Evolutionary conservation across 2,888 invertebrate genomes (phyloP).

Genomic region (Acanthopleura granulata): DNA sequence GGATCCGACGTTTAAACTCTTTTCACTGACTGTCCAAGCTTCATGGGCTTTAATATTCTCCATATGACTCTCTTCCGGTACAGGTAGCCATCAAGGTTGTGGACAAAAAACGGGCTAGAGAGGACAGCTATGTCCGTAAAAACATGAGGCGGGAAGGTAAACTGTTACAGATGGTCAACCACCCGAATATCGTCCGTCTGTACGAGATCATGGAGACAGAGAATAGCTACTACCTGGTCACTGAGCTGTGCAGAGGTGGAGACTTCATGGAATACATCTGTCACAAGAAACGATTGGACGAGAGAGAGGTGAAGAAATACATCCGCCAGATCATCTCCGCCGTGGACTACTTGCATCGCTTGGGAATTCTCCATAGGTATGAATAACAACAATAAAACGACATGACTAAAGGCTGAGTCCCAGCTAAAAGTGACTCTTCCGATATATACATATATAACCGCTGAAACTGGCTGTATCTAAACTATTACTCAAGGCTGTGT

Average conservation of each 20-base stretch:
- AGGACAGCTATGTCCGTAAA: slow-evolving; percentile 65
- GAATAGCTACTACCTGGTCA: slow-evolving; percentile 67
- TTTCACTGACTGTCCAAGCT: too few species aligned
- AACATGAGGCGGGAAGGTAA: slow-evolving; percentile 66
- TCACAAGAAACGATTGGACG: slow-evolving; percentile 56
- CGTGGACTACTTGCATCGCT: slow-evolving; percentile 65
- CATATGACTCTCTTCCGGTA: background rate
- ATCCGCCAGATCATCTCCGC: slow-evolving; percentile 66
- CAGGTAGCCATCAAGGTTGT: slow-evolving; percentile 68
- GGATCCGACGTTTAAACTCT: too few species aligned
- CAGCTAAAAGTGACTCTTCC: too few species aligned
- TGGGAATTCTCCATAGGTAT: slow-evolving; percentile 67
- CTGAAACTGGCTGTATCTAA: too few species aligned
- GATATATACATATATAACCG: too few species aligned
- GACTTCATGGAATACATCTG: slow-evolving; percentile 68
- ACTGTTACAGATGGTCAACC: slow-evolving; percentile 64
- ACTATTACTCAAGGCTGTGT: too few species aligned
- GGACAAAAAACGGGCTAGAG: slow-evolving; percentile 64
- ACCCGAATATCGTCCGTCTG: slow-evolving; percentile 63
- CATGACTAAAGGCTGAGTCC: too few species aligned
- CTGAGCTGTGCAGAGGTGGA: slow-evolving; percentile 65
- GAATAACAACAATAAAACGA: background rate
- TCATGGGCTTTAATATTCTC: too few species aligned
- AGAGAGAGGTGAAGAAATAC: slow-evolving; percentile 59
- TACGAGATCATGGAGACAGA: slow-evolving; percentile 68